These are phyloP conservation scores for Drepana falcataria DNA, from an alignment of 2,888 invertebrate species.

Conservation along the genomic window DNA sequence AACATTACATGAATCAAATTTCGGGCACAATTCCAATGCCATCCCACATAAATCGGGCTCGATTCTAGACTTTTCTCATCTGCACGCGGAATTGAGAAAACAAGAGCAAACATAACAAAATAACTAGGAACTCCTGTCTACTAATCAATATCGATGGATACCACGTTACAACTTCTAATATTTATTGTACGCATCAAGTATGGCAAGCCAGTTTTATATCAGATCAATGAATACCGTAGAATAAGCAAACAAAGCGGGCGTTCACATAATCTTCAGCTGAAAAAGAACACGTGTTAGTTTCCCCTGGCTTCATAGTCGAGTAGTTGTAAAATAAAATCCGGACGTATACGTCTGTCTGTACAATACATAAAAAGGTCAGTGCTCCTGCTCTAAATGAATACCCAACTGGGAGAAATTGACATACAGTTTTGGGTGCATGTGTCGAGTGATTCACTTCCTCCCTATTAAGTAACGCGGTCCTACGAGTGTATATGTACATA, in stretches of 20 bases:
- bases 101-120: not conserved
- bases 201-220: slow-evolving; percentile 17
- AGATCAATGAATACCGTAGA: slow-evolving; percentile 23
- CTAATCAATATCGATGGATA: too few relatives aligned
- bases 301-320: slow-evolving; percentile 38
- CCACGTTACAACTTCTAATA: not conserved
- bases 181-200: not conserved
- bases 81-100: not conserved
- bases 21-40: too few relatives aligned
- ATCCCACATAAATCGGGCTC: not conserved
- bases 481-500: not conserved
- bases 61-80: not conserved
- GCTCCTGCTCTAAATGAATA: slow-evolving; percentile 45
- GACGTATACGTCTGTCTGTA: slow-evolving; percentile 56
- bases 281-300: slow-evolving; percentile 42
- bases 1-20: too few relatives aligned
- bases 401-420: slow-evolving; percentile 28
- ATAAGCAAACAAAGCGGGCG: slow-evolving; percentile 46
- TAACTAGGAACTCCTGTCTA: too few relatives aligned
- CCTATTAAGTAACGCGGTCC: not conserved
- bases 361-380: slow-evolving; percentile 62
- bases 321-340: slow-evolving; percentile 63
- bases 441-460: not conserved
- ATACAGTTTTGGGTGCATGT: slow-evolving; percentile 15
- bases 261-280: slow-evolving; percentile 36